These are phyloP conservation scores for Nysson spinosus DNA, from an alignment of 2,888 invertebrate genomes.

Conservation along the genomic window DNA sequence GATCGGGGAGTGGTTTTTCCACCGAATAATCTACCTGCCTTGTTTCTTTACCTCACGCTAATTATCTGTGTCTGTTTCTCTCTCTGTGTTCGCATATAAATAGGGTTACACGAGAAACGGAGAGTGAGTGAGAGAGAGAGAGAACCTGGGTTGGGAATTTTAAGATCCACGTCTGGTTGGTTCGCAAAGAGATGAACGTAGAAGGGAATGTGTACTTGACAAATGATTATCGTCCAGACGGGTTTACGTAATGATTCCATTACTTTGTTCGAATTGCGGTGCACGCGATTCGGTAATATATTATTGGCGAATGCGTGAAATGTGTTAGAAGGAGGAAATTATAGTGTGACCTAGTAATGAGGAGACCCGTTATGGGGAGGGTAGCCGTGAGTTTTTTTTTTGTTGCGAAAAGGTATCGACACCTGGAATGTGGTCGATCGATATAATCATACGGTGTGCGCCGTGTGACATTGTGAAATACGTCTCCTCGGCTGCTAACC, in stretches of 20 bases:
- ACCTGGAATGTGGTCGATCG: slow-evolving; percentile 43
- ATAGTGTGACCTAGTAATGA: slow-evolving; percentile 12
- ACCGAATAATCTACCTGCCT: neutral
- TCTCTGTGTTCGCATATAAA: too few species aligned
- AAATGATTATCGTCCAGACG: neutral
- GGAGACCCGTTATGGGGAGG: neutral
- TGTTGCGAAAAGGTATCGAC: slow-evolving; percentile 44
- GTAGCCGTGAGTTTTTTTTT: slow-evolving; percentile 13
- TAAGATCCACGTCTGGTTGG: neutral
- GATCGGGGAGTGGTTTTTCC: neutral
- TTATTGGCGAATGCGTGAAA: slow-evolving; percentile 17
- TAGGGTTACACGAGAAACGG: too few species aligned
- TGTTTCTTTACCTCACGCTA: neutral
- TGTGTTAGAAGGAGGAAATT: slow-evolving; percentile 34
- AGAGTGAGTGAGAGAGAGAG: neutral
- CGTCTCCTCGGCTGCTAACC: slow-evolving; percentile 19
- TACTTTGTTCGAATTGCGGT: slow-evolving; percentile 6
- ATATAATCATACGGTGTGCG: slow-evolving; percentile 32
- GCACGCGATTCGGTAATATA: slow-evolving; percentile 38
- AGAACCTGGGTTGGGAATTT: neutral
- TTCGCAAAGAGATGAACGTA: too few species aligned
- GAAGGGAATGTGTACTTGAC: neutral
- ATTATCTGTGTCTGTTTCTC: too few species aligned
- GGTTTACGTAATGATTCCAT: slow-evolving; percentile 28
- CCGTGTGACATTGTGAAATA: slow-evolving; percentile 42